These are phyloP conservation scores for Lophotriccus pileatus DNA, from an alignment of 2,797 vertebrate genomes.

Conservation along the genomic window DNA sequence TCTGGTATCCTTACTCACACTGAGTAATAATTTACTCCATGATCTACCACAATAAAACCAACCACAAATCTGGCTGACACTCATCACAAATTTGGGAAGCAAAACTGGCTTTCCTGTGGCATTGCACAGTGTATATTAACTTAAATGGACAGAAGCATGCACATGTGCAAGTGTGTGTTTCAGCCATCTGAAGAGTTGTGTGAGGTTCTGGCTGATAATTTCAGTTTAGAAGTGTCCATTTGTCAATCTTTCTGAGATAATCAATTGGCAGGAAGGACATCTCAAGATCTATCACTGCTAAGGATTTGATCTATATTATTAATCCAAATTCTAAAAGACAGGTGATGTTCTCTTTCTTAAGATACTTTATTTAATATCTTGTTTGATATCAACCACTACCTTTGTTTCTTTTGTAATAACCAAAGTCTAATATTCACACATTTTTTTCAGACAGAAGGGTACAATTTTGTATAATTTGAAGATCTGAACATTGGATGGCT, in stretches of 20 bases:
- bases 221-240: neutral
- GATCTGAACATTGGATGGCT: neutral
- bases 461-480: neutral
- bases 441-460: neutral
- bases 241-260: neutral
- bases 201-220: neutral
- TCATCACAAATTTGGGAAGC: neutral
- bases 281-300: neutral
- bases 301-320: neutral
- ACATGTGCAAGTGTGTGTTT: neutral
- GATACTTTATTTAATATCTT: neutral
- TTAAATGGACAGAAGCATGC: neutral
- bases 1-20: slow-evolving; percentile 11
- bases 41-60: neutral
- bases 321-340: neutral
- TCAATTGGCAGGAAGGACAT: neutral
- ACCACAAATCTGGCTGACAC: neutral
- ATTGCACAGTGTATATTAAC: neutral
- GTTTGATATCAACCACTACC: neutral
- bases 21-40: neutral
- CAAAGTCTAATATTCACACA: neutral
- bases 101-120: neutral
- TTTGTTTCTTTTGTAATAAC: neutral
- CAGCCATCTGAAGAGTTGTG: neutral
- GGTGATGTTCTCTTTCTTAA: neutral